phyloP scores from a whole-genome alignment of 2,797 vertebrate species.

The Syngnathus rostellatus region DNA sequence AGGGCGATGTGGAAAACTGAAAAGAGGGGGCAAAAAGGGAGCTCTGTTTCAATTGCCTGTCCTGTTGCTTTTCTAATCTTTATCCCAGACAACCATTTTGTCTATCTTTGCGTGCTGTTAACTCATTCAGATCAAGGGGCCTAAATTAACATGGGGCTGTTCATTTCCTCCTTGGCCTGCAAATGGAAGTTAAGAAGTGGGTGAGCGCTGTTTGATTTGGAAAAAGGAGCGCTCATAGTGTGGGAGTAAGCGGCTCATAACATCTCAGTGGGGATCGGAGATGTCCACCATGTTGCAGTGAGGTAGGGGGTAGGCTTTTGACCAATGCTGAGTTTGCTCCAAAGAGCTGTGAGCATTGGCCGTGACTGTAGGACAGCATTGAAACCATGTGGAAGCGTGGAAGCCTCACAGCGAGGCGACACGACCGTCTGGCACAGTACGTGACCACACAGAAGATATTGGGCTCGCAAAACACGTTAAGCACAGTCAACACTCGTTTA shows the following conservation, averaged over 20 bases:
- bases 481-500: no score
- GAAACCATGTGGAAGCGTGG: constrained; percentile 25
- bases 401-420: constrained; percentile 12
- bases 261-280: constrained; percentile 38
- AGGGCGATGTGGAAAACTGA: constrained; percentile 19
- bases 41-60: constrained; percentile 27
- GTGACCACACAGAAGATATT: background rate
- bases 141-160: constrained; percentile 53
- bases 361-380: constrained; percentile 22
- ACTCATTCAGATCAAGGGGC: constrained; percentile 32
- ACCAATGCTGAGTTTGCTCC: constrained; percentile 24
- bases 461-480: no score
- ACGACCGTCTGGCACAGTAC: constrained; percentile 15
- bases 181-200: constrained; percentile 33
- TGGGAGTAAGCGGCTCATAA: constrained; percentile 38
- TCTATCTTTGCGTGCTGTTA: constrained; percentile 30
- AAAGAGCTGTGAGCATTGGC: constrained; percentile 37
- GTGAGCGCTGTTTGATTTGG: constrained; percentile 54
- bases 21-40: constrained; percentile 36
- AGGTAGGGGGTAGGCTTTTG: constrained; percentile 16
- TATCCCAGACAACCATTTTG: constrained; percentile 30
- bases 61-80: constrained; percentile 35
- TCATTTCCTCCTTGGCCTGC: constrained; percentile 51
- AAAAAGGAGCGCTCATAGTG: constrained; percentile 17
- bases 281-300: constrained; percentile 36